phyloP scores from a whole-genome alignment of 2,113 vertebrate species.

The Anguilla rostrata region DNA sequence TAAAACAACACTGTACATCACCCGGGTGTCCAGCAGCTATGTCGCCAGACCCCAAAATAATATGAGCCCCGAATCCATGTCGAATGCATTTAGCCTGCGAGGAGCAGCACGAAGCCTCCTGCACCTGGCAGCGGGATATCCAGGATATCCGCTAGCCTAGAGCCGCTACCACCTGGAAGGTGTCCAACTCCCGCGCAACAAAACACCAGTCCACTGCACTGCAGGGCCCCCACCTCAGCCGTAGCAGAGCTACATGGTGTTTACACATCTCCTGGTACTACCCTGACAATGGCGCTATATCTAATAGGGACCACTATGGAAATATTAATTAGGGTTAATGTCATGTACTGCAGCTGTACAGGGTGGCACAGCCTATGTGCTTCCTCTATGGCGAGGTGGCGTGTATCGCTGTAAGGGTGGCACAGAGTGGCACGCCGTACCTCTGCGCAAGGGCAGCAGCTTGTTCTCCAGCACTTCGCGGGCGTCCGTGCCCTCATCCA shows the following conservation, averaged over 20 bases:
- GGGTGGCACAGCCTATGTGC: slow-evolving; percentile 5
- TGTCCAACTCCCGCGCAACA: slow-evolving; percentile 19
- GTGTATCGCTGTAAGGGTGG: background rate
- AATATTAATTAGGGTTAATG: background rate
- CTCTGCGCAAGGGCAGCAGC: slow-evolving; percentile 87
- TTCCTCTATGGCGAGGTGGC: background rate
- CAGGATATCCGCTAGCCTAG: slow-evolving; percentile 27
- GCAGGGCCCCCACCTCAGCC: slow-evolving; percentile 1
- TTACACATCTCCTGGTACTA: background rate
- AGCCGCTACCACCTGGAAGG: slow-evolving; percentile 30
- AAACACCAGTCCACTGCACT: slow-evolving; percentile 1
- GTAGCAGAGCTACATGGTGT: slow-evolving; percentile 3
- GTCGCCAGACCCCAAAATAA: slow-evolving; percentile 13
- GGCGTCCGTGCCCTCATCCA: slow-evolving; percentile 91
- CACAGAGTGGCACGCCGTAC: slow-evolving; percentile 52
- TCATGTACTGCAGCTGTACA: background rate
- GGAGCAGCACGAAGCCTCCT: slow-evolving; percentile 57
- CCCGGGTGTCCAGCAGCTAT: background rate
- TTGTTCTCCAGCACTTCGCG: slow-evolving; percentile 87
- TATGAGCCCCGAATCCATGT: slow-evolving; percentile 49
- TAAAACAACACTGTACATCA: background rate
- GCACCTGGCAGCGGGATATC: slow-evolving; percentile 62
- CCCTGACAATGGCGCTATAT: background rate
- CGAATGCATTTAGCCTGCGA: slow-evolving; percentile 62
- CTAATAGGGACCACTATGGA: background rate